Percentiles rank a stretch among this genome's conserved stretches.
These are phyloP conservation scores for Malaclemys terrapin DNA, from an alignment of 2,113 vertebrate genomes.

Conservation along the genomic window DNA sequence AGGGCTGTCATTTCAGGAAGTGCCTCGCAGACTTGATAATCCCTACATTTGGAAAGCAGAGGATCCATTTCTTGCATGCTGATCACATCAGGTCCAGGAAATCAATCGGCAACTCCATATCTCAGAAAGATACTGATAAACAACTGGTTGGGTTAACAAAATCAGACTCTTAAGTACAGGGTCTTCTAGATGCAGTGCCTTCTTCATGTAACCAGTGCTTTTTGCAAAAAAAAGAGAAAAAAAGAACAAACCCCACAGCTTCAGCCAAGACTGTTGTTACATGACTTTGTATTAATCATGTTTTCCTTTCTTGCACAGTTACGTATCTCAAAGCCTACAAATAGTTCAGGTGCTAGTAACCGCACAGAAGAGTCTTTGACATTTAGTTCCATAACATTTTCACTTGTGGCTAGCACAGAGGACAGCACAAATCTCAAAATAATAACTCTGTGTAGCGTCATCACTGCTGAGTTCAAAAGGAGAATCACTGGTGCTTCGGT, in stretches of 20 bases:
- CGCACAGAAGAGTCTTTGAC: background rate
- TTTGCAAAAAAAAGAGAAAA: no score
- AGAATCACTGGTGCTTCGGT: background rate
- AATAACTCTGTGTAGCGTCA: background rate
- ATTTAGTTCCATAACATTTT: background rate
- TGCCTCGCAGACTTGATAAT: background rate
- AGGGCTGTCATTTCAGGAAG: background rate
- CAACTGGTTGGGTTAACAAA: background rate
- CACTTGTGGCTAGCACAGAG: background rate
- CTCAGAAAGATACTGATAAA: background rate
- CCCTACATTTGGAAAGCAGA: background rate
- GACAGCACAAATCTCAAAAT: background rate
- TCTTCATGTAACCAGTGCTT: background rate
- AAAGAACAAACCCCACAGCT: no score
- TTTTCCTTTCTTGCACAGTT: background rate
- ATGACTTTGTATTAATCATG: no score
- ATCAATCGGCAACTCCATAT: background rate
- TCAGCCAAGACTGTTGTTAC: background rate
- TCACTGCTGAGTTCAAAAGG: background rate
- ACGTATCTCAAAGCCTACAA: background rate
- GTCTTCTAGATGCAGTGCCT: background rate
- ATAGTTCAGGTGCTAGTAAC: background rate
- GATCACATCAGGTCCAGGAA: background rate
- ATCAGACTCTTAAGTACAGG: background rate
- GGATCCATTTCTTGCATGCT: background rate